These are phyloP conservation scores for Lepetodrilus schrolli DNA, from an alignment of 2,888 invertebrate species.

Conservation along the genomic window DNA sequence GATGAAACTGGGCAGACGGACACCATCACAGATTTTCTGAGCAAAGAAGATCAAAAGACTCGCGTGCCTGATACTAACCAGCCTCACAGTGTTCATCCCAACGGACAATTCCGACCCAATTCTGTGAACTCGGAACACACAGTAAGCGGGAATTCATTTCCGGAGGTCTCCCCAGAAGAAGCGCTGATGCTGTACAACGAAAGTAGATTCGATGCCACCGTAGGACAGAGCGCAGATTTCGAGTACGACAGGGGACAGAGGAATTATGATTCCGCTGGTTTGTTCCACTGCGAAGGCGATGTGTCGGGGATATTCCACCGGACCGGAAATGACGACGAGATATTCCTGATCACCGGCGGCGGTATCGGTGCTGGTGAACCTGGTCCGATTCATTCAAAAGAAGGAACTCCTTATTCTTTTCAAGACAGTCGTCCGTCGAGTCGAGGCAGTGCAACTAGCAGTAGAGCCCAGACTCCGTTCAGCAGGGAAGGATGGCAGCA, in stretches of 20 bases:
- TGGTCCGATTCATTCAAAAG: not conserved
- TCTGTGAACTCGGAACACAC: constrained; percentile 61
- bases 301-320: not conserved
- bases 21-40: constrained; percentile 18
- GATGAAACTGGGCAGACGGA: not conserved
- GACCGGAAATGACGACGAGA: constrained; percentile 56
- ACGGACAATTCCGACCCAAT: constrained; percentile 41
- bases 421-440: constrained; percentile 36
- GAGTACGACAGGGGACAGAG: not conserved
- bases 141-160: constrained; percentile 63
- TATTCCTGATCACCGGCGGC: constrained; percentile 56
- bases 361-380: not conserved
- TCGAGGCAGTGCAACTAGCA: constrained; percentile 32
- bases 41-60: constrained; percentile 42
- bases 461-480: constrained; percentile 9
- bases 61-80: constrained; percentile 33
- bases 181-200: constrained; percentile 36
- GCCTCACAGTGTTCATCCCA: not conserved
- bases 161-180: constrained; percentile 64
- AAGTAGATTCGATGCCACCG: not conserved
- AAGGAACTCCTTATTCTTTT: constrained; percentile 33
- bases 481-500: not conserved
- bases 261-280: not conserved
- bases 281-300: constrained; percentile 22
- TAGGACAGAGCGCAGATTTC: not conserved